A percentile compares a stretch with the other conserved stretches of the same genome.
Conservation (phyloP, 1,140 invertebrate species). For the fruit fly (Drosophila melanogaster) region DNA sequence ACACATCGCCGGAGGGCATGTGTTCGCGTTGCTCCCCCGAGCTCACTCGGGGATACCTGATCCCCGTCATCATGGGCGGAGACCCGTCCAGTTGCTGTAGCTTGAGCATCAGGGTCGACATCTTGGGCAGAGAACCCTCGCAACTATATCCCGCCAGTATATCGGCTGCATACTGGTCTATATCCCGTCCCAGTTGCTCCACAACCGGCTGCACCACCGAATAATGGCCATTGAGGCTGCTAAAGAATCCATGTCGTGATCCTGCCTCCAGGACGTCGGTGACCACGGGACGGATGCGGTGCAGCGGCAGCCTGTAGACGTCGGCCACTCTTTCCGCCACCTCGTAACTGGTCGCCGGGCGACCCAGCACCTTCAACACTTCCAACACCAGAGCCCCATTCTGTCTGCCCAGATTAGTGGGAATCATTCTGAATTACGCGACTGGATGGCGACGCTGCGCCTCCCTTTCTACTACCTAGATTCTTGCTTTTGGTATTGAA, state of each 20-base stretch:
- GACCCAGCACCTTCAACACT: slow-evolving; percentile 63
- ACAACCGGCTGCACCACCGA: slow-evolving; percentile 46
- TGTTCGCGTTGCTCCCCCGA: slow-evolving; percentile 52
- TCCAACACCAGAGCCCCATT: slow-evolving; percentile 66
- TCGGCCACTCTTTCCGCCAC: slow-evolving; percentile 55
- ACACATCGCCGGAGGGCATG: slow-evolving; percentile 55
- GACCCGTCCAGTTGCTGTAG: slow-evolving; percentile 56
- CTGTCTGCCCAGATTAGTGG: slow-evolving; percentile 65
- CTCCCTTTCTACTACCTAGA: not conserved
- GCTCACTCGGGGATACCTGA: slow-evolving; percentile 8
- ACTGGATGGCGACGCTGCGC: not conserved
- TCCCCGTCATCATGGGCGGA: slow-evolving; percentile 31
- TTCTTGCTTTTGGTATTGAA: slow-evolving; percentile 18
- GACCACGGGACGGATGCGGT: slow-evolving; percentile 59
- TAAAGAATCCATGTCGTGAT: slow-evolving; percentile 49
- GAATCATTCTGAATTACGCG: slow-evolving; percentile 52
- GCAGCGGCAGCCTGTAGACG: slow-evolving; percentile 51
- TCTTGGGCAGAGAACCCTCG: slow-evolving; percentile 29
- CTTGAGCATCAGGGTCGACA: slow-evolving; percentile 63
- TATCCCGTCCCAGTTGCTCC: slow-evolving; percentile 60
- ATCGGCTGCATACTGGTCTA: slow-evolving; percentile 62
- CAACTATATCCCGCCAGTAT: slow-evolving; percentile 26
- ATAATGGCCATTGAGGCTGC: slow-evolving; percentile 39
- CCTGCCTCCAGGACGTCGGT: slow-evolving; percentile 53
- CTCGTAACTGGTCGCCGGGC: slow-evolving; percentile 58